Evolutionary conservation across 1,140 invertebrate species (phyloP).

Genomic region (Neoseiulus cucumeris): DNA sequence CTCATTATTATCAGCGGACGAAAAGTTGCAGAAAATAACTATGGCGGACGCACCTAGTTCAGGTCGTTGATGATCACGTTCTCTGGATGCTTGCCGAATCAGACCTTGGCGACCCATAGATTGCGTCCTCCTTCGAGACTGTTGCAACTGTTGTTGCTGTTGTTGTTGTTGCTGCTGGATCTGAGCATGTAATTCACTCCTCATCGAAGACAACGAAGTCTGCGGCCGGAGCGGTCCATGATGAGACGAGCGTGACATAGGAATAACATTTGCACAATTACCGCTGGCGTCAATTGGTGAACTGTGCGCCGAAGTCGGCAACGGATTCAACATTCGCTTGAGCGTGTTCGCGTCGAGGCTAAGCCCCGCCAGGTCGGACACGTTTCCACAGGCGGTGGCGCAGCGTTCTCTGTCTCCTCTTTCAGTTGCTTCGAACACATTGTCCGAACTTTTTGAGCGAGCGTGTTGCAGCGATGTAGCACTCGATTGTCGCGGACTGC

Average conservation of each 20-base stretch:
- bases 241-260: constrained; percentile 13
- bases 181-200: constrained; percentile 12
- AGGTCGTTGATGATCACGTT: background rate
- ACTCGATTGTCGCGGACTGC: background rate
- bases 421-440: constrained; percentile 39
- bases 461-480: background rate
- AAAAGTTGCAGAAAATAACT: background rate
- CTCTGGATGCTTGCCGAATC: background rate
- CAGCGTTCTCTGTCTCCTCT: constrained; percentile 15
- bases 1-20: too few relatives aligned
- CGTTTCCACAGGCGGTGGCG: constrained; percentile 25
- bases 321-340: constrained; percentile 78
- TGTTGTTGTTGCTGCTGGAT: background rate
- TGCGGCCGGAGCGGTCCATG: constrained; percentile 14
- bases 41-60: background rate
- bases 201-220: constrained; percentile 27
- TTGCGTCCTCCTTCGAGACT: constrained; percentile 10
- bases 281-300: constrained; percentile 41
- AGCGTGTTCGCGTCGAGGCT: constrained; percentile 57
- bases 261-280: constrained; percentile 31
- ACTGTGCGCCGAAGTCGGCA: constrained; percentile 45
- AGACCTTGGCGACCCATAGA: background rate
- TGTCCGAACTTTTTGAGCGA: constrained; percentile 56
- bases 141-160: constrained; percentile 6
- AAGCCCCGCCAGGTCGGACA: constrained; percentile 26